Conservation (phyloP, 2,797 vertebrate species). For the Myripristis jacobus region DNA sequence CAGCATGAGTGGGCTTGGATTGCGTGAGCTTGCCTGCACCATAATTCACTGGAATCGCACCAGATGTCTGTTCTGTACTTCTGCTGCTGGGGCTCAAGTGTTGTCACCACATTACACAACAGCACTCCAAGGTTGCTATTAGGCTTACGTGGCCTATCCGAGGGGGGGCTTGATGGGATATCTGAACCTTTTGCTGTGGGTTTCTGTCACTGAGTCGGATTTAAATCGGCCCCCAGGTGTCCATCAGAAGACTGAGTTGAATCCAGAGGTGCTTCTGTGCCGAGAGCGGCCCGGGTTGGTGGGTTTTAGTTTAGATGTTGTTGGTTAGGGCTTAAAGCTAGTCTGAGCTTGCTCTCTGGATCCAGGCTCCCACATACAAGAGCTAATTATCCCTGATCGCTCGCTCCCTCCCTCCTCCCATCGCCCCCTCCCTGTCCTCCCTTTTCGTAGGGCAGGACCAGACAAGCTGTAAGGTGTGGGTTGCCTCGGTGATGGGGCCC, state of each 20-base stretch:
- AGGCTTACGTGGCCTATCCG: slow-evolving; percentile 15
- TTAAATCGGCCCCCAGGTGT: slow-evolving; percentile 54
- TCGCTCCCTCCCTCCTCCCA: not conserved
- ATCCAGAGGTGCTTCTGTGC: slow-evolving; percentile 21
- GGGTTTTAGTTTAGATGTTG: slow-evolving; percentile 38
- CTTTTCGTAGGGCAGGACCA: slow-evolving; percentile 73
- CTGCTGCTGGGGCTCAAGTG: slow-evolving; percentile 26
- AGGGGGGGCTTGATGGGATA: not conserved
- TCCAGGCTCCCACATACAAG: slow-evolving; percentile 49
- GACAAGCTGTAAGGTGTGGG: slow-evolving; percentile 76
- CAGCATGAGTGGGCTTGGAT: slow-evolving; percentile 41
- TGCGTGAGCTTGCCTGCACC: slow-evolving; percentile 49
- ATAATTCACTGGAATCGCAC: slow-evolving; percentile 61
- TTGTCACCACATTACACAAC: slow-evolving; percentile 50
- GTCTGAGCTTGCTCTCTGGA: slow-evolving; percentile 74
- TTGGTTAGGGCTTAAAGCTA: slow-evolving; percentile 54
- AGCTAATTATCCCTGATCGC: slow-evolving; percentile 48
- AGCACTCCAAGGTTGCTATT: slow-evolving; percentile 4
- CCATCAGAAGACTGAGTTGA: slow-evolving; percentile 5
- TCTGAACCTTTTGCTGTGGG: slow-evolving; percentile 4
- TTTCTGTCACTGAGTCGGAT: slow-evolving; percentile 32
- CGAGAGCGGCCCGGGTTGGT: slow-evolving; percentile 10
- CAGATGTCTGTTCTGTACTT: slow-evolving; percentile 53
- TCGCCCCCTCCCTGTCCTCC: slow-evolving; percentile 1
- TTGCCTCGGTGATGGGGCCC: slow-evolving; percentile 63